phyloP scores from a whole-genome alignment of 2,113 vertebrate species.

The Oenanthe melanoleuca region DNA sequence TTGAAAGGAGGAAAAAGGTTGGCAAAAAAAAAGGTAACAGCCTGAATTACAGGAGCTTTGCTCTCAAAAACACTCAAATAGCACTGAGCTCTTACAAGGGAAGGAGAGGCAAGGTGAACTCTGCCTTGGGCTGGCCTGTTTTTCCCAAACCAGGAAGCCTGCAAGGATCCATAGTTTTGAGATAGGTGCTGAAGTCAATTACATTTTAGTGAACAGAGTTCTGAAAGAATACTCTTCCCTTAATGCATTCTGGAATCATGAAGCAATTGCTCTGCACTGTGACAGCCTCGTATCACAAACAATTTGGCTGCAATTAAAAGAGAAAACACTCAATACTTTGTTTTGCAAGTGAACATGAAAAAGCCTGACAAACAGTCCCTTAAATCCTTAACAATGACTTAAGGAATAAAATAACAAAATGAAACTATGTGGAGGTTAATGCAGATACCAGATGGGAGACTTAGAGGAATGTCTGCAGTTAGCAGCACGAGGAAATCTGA shows the following conservation, averaged over 20 bases:
- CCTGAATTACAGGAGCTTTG: neutral
- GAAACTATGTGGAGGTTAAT: constrained; percentile 12
- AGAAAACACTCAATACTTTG: neutral
- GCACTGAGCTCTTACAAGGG: neutral
- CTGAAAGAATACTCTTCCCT: neutral
- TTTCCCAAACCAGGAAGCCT: neutral
- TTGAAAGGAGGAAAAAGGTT: neutral
- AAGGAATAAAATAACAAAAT: constrained; percentile 4
- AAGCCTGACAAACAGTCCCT: neutral
- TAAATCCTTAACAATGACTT: neutral
- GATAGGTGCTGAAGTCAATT: neutral
- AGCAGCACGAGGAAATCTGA: constrained; percentile 64
- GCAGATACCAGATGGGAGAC: constrained; percentile 53
- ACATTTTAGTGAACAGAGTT: neutral
- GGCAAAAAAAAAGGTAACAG: neutral
- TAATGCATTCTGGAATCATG: neutral
- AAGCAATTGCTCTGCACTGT: neutral
- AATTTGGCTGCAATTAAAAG: neutral
- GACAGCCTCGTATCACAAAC: neutral
- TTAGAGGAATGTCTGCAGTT: constrained; percentile 57
- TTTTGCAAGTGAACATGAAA: neutral
- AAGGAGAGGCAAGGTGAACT: neutral
- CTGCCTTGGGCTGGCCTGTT: neutral
- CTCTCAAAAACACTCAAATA: neutral
- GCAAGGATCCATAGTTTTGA: neutral